Percentiles rank a stretch among this genome's conserved stretches.
These are phyloP conservation scores for Tonatia bakeri DNA, from an alignment of 2,113 vertebrate species.

Conservation along the genomic window DNA sequence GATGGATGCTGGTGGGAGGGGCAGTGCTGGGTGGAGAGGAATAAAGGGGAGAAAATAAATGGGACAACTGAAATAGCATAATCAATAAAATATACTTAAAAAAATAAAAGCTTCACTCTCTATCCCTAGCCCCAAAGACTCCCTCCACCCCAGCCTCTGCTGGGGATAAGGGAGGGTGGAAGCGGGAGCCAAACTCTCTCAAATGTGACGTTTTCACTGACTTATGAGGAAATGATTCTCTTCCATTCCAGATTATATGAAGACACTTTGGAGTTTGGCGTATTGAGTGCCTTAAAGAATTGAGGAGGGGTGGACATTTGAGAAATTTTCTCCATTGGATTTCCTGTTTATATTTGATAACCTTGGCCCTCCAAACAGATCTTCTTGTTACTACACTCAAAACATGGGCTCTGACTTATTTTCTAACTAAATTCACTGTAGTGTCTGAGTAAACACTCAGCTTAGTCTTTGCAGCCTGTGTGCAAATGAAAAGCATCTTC, in stretches of 20 bases:
- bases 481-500: not conserved
- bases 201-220: slow-evolving; percentile 29
- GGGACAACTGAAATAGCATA: too few species aligned
- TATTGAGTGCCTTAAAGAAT: slow-evolving; percentile 21
- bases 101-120: not conserved
- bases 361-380: not conserved
- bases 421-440: not conserved
- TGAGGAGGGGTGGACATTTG: not conserved
- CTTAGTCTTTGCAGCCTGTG: not conserved
- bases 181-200: not conserved
- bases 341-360: not conserved
- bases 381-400: not conserved
- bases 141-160: not conserved
- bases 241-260: slow-evolving; percentile 61
- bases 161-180: not conserved
- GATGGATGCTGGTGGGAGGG: too few species aligned
- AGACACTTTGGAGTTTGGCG: slow-evolving; percentile 17
- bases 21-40: too few species aligned
- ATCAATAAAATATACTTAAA: too few species aligned
- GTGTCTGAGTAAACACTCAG: not conserved
- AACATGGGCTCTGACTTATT: not conserved
- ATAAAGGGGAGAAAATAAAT: too few species aligned
- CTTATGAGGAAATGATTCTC: slow-evolving; percentile 63
- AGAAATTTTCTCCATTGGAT: not conserved
- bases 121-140: not conserved